A percentile compares a stretch with the other conserved stretches of the same genome.
These are phyloP conservation scores for Uloborus plumipes DNA, from an alignment of 2,888 invertebrate genomes.

Conservation along the genomic window DNA sequence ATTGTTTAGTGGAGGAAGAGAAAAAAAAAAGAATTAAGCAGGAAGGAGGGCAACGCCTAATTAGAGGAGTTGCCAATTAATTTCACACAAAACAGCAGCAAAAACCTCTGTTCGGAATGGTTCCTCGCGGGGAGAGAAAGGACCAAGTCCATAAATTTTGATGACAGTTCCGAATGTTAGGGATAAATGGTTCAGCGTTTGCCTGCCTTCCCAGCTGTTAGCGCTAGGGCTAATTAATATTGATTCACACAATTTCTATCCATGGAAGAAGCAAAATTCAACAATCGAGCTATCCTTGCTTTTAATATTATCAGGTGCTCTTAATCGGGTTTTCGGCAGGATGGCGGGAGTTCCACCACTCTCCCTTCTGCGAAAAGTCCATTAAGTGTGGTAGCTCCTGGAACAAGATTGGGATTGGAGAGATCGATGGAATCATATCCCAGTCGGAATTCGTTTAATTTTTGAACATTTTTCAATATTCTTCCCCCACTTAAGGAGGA, in stretches of 20 bases:
- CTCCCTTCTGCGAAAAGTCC: slow-evolving; percentile 2
- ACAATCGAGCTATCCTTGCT: slow-evolving; percentile 39
- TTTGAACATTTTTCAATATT: slow-evolving; percentile 58
- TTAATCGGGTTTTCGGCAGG: slow-evolving; percentile 47
- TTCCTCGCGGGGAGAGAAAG: slow-evolving; percentile 26
- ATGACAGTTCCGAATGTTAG: slow-evolving; percentile 54
- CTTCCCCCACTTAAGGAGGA: slow-evolving; percentile 18
- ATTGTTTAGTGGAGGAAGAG: background rate
- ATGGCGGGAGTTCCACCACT: background rate
- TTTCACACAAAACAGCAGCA: slow-evolving; percentile 52
- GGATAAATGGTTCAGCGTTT: slow-evolving; percentile 36
- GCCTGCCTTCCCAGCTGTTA: slow-evolving; percentile 45
- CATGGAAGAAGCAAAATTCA: slow-evolving; percentile 28
- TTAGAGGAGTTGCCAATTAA: slow-evolving; percentile 48
- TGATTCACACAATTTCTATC: slow-evolving; percentile 20
- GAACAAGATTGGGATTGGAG: background rate
- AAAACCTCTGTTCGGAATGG: slow-evolving; percentile 48
- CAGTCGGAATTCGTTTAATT: slow-evolving; percentile 4
- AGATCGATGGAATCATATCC: slow-evolving; percentile 22
- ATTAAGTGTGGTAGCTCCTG: slow-evolving; percentile 7
- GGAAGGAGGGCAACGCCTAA: slow-evolving; percentile 39
- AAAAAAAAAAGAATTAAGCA: slow-evolving; percentile 28
- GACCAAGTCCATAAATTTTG: slow-evolving; percentile 43
- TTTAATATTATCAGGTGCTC: slow-evolving; percentile 58
- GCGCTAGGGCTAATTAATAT: slow-evolving; percentile 50